These are phyloP conservation scores for Lucifuga dentata DNA, from an alignment of 2,113 vertebrate species.

Conservation along the genomic window DNA sequence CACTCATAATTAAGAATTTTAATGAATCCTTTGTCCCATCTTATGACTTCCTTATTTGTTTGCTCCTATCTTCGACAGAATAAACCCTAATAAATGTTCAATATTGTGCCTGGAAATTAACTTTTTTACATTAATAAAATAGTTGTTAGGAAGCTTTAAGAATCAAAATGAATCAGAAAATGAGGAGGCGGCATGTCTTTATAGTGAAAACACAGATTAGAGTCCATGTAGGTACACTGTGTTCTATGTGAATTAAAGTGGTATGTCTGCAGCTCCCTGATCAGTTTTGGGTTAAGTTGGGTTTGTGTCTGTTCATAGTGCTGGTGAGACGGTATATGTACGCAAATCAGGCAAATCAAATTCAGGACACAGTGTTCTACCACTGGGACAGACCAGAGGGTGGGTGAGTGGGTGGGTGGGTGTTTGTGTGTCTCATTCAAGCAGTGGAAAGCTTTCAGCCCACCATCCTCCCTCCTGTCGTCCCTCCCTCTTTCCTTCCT, in stretches of 20 bases:
- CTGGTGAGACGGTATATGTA: conserved; percentile 2
- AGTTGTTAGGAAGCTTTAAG: not conserved
- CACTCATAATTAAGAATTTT: no score
- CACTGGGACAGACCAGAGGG: conserved; percentile 2
- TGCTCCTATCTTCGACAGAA: not conserved
- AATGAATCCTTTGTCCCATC: not conserved
- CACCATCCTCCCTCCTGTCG: not conserved
- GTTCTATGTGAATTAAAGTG: not conserved
- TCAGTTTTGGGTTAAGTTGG: not conserved
- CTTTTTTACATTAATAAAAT: no score
- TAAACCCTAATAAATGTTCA: no score
- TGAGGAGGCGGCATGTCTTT: not conserved
- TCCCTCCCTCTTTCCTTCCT: not conserved
- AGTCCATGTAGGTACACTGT: not conserved
- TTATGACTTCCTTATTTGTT: not conserved
- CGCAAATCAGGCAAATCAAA: conserved; percentile 27
- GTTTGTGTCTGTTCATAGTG: not conserved
- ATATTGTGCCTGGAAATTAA: no score
- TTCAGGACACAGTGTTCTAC: conserved; percentile 54
- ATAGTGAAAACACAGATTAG: not conserved
- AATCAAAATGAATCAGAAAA: no score
- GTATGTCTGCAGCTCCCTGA: not conserved
- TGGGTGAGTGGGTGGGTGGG: not conserved
- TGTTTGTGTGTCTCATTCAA: conserved; percentile 17
- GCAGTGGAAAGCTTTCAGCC: conserved; percentile 15